Conservation (phyloP, 2,113 vertebrate genomes). For the Sturnira hondurensis region DNA sequence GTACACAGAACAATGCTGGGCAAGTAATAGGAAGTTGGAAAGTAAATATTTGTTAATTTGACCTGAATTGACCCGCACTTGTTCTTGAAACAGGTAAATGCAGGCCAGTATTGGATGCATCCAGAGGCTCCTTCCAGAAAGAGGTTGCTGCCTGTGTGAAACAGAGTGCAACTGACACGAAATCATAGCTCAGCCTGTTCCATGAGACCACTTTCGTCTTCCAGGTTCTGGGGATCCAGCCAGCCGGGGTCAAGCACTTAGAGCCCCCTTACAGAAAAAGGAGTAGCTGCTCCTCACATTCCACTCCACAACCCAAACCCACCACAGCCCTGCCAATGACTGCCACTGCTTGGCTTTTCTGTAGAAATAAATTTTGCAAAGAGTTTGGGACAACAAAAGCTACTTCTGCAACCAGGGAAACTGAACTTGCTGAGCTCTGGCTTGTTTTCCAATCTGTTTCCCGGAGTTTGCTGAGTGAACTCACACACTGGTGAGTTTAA, state of each 20-base stretch:
- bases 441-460: neutral
- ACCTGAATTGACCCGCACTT: neutral
- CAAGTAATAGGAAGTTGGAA: neutral
- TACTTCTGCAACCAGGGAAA: neutral
- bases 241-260: neutral
- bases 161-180: neutral
- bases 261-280: neutral
- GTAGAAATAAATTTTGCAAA: neutral
- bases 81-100: neutral
- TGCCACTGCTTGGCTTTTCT: neutral
- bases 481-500: neutral
- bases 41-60: neutral
- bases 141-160: neutral
- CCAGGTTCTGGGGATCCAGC: neutral
- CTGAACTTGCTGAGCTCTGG: neutral
- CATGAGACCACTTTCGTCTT: neutral
- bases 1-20: neutral
- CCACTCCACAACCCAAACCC: neutral
- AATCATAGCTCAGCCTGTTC: neutral
- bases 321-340: neutral
- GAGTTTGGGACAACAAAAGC: neutral
- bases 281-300: neutral
- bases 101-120: neutral
- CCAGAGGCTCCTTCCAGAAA: neutral
- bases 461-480: conserved; percentile 18